Evolutionary conservation across 2,113 vertebrate species (phyloP).

Genomic region (Scomber japonicus): DNA sequence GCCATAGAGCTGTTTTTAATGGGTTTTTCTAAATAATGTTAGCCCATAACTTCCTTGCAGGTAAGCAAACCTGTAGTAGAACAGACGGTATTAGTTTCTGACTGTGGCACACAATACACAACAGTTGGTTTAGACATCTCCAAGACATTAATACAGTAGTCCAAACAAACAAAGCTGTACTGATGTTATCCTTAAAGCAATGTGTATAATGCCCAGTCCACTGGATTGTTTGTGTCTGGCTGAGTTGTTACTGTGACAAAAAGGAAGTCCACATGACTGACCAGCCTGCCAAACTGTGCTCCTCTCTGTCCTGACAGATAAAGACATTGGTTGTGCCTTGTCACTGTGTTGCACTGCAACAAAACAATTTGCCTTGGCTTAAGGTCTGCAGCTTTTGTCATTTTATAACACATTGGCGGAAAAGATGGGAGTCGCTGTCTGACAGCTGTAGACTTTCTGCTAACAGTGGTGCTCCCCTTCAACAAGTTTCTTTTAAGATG

Average conservation of each 20-base stretch:
- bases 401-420: constrained; percentile 63
- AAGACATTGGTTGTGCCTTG: constrained; percentile 63
- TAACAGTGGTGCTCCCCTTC: constrained; percentile 69
- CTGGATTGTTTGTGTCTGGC: constrained; percentile 34
- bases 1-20: constrained; percentile 8
- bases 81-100: not conserved
- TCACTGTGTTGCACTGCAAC: constrained; percentile 55
- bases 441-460: constrained; percentile 71
- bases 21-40: not conserved
- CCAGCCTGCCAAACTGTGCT: constrained; percentile 35
- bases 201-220: constrained; percentile 5
- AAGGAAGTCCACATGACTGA: constrained; percentile 52
- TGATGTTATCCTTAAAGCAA: constrained; percentile 36
- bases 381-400: constrained; percentile 66
- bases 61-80: not conserved
- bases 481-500: constrained; percentile 79
- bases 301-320: constrained; percentile 56
- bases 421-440: constrained; percentile 62
- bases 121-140: constrained; percentile 10
- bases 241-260: constrained; percentile 50
- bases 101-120: not conserved
- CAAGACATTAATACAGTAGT: constrained; percentile 26
- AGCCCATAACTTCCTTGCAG: not conserved
- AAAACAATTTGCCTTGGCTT: constrained; percentile 72
- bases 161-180: constrained; percentile 25